Evolutionary conservation across 1,140 invertebrate species (phyloP).

Genomic region (Papilio xuthus): DNA sequence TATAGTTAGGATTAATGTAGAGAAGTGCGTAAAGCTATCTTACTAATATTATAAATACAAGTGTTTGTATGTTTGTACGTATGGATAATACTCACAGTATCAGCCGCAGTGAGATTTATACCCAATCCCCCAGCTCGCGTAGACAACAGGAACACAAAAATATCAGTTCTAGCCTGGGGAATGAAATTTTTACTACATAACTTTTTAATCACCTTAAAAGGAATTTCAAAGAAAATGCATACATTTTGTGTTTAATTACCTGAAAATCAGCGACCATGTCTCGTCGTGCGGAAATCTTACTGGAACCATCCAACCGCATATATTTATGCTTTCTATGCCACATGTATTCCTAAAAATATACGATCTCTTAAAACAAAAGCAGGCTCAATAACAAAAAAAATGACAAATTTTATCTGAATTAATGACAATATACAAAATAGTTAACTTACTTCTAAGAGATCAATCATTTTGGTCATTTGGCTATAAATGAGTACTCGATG

Average conservation of each 20-base stretch:
- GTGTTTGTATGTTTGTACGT: neutral
- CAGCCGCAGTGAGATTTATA: slow-evolving; percentile 98
- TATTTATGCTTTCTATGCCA: slow-evolving; percentile 95
- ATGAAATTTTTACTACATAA: neutral
- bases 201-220: slow-evolving; percentile 24
- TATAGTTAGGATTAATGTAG: too few relatives aligned
- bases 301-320: slow-evolving; percentile 95
- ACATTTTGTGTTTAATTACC: slow-evolving; percentile 45
- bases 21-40: too few relatives aligned
- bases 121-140: slow-evolving; percentile 98
- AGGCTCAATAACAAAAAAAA: neutral
- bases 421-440: neutral
- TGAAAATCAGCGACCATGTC: slow-evolving; percentile 96
- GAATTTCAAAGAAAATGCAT: too few relatives aligned
- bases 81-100: slow-evolving; percentile 89
- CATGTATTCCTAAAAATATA: slow-evolving; percentile 91
- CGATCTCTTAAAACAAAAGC: slow-evolving; percentile 11
- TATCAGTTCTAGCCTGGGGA: slow-evolving; percentile 90
- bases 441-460: slow-evolving; percentile 91
- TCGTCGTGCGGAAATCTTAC: slow-evolving; percentile 94
- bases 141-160: slow-evolving; percentile 98
- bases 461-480: slow-evolving; percentile 99
- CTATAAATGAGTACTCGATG: slow-evolving; percentile 98
- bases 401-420: neutral
- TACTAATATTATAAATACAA: too few relatives aligned